Percentiles rank a stretch among this genome's conserved stretches.
These are phyloP conservation scores for Drosophila ustulata DNA, from an alignment of 2,888 invertebrate species.

Conservation along the genomic window DNA sequence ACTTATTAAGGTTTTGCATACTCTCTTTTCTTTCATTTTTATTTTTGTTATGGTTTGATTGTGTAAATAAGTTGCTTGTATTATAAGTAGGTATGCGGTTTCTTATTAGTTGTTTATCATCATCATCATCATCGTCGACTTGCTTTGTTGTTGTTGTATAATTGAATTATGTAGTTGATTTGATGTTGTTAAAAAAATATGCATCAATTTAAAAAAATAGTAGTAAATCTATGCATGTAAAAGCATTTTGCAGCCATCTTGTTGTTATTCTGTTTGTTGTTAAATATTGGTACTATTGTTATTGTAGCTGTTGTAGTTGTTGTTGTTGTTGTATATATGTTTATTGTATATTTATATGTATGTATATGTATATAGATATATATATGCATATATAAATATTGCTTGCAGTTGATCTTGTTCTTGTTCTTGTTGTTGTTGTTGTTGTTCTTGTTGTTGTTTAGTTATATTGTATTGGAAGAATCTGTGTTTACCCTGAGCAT, in stretches of 20 bases:
- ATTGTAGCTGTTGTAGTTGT: conserved; percentile 42
- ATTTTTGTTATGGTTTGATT: conserved; percentile 32
- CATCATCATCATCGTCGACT: conserved; percentile 12
- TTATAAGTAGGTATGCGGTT: conserved; percentile 25
- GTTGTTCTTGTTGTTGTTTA: conserved; percentile 51
- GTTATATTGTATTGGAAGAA: conserved; percentile 84
- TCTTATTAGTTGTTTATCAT: conserved; percentile 18
- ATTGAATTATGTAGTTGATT: conserved; percentile 47
- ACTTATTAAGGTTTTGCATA: conserved; percentile 34
- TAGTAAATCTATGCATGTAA: conserved; percentile 45
- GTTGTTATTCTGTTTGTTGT: conserved; percentile 47
- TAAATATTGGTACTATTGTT: conserved; percentile 74
- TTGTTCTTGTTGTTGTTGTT: conserved; percentile 49
- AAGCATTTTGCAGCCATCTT: conserved; percentile 50
- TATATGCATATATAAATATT: conserved; percentile 69
- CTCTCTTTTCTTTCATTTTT: conserved; percentile 4
- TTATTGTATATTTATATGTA: conserved; percentile 42
- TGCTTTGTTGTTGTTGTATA: conserved; percentile 48
- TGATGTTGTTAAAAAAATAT: conserved; percentile 67
- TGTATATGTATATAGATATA: conserved; percentile 25
- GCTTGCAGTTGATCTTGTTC: conserved; percentile 59
- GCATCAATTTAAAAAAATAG: conserved; percentile 67
- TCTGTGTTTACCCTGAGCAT: conserved; percentile 86
- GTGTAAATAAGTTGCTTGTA: conserved; percentile 55
- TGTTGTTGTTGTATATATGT: conserved; percentile 42